Base-by-base conservation (phyloP, 2,113 vertebrate species). In the Himantopus leucocephalus region DNA sequence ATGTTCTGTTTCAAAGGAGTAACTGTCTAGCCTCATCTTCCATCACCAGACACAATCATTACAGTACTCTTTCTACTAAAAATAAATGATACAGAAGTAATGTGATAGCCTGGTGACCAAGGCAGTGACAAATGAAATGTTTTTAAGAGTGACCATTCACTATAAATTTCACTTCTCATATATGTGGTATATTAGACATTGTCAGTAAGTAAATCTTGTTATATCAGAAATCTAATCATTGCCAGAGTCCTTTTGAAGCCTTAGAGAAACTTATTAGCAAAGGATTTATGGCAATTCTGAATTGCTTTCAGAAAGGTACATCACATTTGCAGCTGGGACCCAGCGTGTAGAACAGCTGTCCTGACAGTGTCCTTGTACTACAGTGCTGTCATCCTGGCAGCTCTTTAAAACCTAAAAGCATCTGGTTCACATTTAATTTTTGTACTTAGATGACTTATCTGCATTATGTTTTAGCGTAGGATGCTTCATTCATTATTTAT, bases 351-450 rank as follows among this genome's bases (percentile, higher is more conserved):
- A 96, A 90, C 91, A 97, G 91, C 93, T 98, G 86, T 94, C 93
- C 75, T 63, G 63, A 68, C 39, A 50, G 83, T 72, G 76, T 84
- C 74, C 71, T 96, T 96, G 82, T 88, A 66, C 95, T 50, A 64
- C 20, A 13, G 5, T 24, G 41, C 72, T 94, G 73, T 60, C 79
- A 96, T 85, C 53, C 80, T 91, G 80, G 60, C 72, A 95, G 71
- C 64, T 78, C 80, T 96, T 94, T 87, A 77, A 96, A 97, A 95
- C 52, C 43, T 64, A 81, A 96, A 96, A 90, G 58, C 90, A 94
- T 87, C 95, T 97, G 94, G 79, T 97, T 97, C 90, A 64, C 90
- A 96, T 95, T 96, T 94, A 96, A 91, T 94, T 88, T 91, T 64
- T 91, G 63, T 88, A 88, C 79, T 94, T 64, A 74, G 74, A 56